Conservation (phyloP, 2,797 vertebrate species). For the Coregonus sp. region DNA sequence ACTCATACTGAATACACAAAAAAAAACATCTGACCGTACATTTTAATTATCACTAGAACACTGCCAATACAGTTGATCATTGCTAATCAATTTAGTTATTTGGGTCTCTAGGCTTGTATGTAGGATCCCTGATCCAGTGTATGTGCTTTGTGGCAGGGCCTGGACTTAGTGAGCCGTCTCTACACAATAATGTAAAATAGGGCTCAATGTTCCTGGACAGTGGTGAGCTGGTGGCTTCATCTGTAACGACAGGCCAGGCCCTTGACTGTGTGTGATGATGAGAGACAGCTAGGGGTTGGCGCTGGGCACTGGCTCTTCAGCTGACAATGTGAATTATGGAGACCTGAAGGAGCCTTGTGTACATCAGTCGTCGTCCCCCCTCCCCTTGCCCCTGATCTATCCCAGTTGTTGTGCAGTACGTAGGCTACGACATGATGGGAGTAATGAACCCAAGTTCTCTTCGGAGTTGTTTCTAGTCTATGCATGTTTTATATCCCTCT, state of each 20-base stretch:
- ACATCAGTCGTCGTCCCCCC: conserved; percentile 56
- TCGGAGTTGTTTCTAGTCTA: background rate
- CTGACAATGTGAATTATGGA: conserved; percentile 81
- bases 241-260: conserved; percentile 77
- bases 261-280: conserved; percentile 79
- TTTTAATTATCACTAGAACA: conserved; percentile 26
- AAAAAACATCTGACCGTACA: conserved; percentile 11
- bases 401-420: conserved; percentile 35
- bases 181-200: conserved; percentile 67
- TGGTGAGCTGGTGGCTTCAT: conserved; percentile 75
- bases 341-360: conserved; percentile 64
- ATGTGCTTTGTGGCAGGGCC: conserved; percentile 51
- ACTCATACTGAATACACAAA: no score
- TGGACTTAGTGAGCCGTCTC: conserved; percentile 65
- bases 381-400: background rate
- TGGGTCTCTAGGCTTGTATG: conserved; percentile 4
- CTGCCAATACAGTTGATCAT: conserved; percentile 38
- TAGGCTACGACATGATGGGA: background rate
- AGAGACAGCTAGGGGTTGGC: conserved; percentile 71
- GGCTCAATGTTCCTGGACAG: conserved; percentile 72
- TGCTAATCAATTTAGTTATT: conserved; percentile 55
- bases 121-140: background rate
- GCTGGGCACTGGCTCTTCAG: conserved; percentile 53
- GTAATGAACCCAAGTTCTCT: background rate
- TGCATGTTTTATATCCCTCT: background rate